These are phyloP conservation scores for Epinephelus malabaricus DNA, from an alignment of 2,797 vertebrate genomes.

Conservation along the genomic window DNA sequence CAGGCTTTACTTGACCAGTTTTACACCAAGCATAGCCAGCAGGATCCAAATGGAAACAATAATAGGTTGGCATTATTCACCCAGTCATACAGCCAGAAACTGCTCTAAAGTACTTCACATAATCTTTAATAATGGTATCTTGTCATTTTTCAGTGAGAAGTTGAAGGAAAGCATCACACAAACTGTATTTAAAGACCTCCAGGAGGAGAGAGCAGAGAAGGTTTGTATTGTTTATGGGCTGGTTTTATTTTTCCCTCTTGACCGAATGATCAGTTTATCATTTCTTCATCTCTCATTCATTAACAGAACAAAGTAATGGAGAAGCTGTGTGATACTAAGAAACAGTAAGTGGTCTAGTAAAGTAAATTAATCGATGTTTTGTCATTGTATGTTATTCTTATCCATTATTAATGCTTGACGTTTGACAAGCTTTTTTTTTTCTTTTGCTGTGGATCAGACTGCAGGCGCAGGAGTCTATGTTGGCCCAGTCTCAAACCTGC, in stretches of 20 bases:
- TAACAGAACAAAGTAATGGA: conserved; percentile 85
- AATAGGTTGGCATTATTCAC: conserved; percentile 72
- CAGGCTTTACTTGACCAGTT: conserved; percentile 89
- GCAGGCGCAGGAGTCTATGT: conserved; percentile 75
- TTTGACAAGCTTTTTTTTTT: neutral
- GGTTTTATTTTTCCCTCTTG: neutral
- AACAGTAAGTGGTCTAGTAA: conserved; percentile 84
- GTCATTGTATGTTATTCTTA: neutral
- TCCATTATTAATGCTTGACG: neutral
- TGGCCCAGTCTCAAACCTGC: conserved; percentile 84
- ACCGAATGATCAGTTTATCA: neutral
- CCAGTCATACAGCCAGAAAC: neutral
- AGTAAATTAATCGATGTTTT: neutral
- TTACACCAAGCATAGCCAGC: conserved; percentile 85
- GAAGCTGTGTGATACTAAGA: conserved; percentile 86
- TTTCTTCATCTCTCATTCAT: conserved; percentile 50
- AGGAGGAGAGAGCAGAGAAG: conserved; percentile 88
- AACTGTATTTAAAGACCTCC: conserved; percentile 87
- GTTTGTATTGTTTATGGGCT: conserved; percentile 73
- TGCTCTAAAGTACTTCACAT: neutral
- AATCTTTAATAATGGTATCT: neutral
- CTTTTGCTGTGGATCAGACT: conserved; percentile 66
- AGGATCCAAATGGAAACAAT: conserved; percentile 66
- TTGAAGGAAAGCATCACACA: conserved; percentile 80
- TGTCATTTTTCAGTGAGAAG: conserved; percentile 78